Base-by-base conservation (phyloP, 2,888 invertebrate genomes). In the Lysandra coridon region DNA sequence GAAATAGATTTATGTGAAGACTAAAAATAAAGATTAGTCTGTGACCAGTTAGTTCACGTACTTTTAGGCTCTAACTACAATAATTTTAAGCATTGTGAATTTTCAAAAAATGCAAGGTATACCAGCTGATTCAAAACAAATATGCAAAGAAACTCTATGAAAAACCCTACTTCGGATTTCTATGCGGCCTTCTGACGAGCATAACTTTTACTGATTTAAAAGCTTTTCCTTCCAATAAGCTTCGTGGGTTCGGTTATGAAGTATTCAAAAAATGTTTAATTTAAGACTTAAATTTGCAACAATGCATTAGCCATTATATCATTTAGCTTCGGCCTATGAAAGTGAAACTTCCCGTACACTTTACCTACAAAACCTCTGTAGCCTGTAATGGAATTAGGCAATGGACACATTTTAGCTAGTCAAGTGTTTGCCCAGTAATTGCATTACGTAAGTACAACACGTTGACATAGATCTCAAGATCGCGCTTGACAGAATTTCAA, bases 381-480 rank as follows among this genome's bases (percentile, higher is more conserved):
- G 17, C 23, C 76, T 30, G 76, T 76, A 53, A 57, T 76, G 33
- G 33, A 76, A 76, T 76, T 76, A 76, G 76, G 76, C 53, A 76
- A 76, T 76, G 44, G 30, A 76, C 33, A 76, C 57, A 76, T 76
- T 76, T 69, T 76, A 76, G 75, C 49, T 75, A 53, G 76, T 76
- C 76, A 76, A 76, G 76, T 76, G 53, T 76, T 33, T 57, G 76
- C 10, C 57, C 33, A 6, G 76, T 53, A 76, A 76, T 76, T 57
- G 76, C 76, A 17, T 76, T 76, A 76, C 53, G 53, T 76, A 76
- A 76, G 30, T 14, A 30, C 75, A 57, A 76, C 76, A 76, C 53
- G 76, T 76, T 76, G 76, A 76, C 76, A 76, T 76, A 76, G 76
- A 76, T 53, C 76, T 76, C 33, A 76, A 53, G 76, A 76, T 76